Percentiles rank a stretch among this genome's conserved stretches.
Evolutionary conservation across 2,888 invertebrate genomes (phyloP).

Genomic region (Gastracanthus pulcherrimus): DNA sequence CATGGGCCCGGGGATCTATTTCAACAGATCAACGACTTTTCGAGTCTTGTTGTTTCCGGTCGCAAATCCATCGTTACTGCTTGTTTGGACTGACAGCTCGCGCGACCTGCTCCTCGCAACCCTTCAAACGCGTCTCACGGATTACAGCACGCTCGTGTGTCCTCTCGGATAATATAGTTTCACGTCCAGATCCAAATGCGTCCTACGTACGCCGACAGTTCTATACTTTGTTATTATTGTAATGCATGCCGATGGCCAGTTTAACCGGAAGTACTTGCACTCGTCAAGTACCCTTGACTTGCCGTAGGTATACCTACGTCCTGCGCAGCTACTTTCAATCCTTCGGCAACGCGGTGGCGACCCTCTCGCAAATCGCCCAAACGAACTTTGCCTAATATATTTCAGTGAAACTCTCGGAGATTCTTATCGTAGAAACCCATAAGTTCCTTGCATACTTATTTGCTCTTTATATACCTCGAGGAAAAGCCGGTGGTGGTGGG

Average conservation of each 20-base stretch:
- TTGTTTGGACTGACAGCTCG: conserved; percentile 67
- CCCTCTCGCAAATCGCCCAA: background rate
- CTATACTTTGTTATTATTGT: background rate
- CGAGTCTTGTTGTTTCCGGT: conserved; percentile 59
- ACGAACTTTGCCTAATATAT: background rate
- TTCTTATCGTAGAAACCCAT: background rate
- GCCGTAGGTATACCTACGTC: background rate
- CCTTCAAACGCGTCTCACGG: conserved; percentile 48
- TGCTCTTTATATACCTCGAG: conserved; percentile 5
- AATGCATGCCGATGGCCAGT: background rate
- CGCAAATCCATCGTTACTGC: conserved; percentile 65
- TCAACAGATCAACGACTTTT: conserved; percentile 51
- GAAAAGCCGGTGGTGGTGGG: background rate
- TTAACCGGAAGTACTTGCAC: conserved; percentile 33
- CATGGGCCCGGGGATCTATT: background rate
- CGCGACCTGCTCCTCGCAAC: background rate
- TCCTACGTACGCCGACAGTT: background rate
- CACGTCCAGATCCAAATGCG: background rate
- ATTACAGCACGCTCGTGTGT: conserved; percentile 70
- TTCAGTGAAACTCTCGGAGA: background rate
- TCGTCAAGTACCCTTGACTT: background rate
- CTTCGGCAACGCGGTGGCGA: too few species aligned
- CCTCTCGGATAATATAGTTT: too few species aligned
- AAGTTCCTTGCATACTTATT: background rate
- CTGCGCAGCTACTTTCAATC: background rate